These are phyloP conservation scores for Pangasius larnaudii DNA, from an alignment of 2,797 vertebrate genomes.

Conservation along the genomic window DNA sequence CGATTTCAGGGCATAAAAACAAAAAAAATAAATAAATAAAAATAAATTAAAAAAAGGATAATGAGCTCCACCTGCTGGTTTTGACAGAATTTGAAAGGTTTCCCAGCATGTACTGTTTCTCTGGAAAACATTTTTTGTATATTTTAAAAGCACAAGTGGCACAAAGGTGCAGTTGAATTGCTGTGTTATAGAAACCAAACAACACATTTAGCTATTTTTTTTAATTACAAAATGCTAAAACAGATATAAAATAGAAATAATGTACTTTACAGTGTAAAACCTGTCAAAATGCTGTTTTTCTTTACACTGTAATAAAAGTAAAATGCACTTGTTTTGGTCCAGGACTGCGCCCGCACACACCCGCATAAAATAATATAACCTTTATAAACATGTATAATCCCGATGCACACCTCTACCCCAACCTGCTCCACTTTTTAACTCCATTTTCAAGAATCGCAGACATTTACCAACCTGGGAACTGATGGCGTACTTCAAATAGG, in stretches of 20 bases:
- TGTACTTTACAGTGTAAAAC: background rate
- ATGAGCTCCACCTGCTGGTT: background rate
- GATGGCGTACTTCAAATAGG: slow-evolving; percentile 96
- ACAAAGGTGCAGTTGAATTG: background rate
- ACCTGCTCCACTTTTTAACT: background rate
- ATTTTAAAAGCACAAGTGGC: background rate
- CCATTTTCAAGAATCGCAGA: too few species aligned
- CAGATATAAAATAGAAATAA: too few species aligned
- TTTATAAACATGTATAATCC: too few species aligned
- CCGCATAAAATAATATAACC: too few species aligned
- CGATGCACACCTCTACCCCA: background rate
- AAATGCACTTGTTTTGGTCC: background rate
- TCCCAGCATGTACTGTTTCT: background rate
- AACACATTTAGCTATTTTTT: too few species aligned
- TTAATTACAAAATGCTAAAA: too few species aligned
- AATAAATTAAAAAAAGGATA: background rate
- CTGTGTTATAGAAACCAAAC: background rate
- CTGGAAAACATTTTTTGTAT: background rate
- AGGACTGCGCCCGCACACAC: background rate
- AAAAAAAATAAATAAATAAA: background rate
- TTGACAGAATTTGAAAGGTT: background rate
- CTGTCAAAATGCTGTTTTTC: too few species aligned
- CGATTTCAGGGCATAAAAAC: background rate
- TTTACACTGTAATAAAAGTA: background rate
- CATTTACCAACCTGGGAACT: slow-evolving; percentile 88